Evolutionary conservation across 1,140 invertebrate species (phyloP).

Genomic region (Calosoma granatense): DNA sequence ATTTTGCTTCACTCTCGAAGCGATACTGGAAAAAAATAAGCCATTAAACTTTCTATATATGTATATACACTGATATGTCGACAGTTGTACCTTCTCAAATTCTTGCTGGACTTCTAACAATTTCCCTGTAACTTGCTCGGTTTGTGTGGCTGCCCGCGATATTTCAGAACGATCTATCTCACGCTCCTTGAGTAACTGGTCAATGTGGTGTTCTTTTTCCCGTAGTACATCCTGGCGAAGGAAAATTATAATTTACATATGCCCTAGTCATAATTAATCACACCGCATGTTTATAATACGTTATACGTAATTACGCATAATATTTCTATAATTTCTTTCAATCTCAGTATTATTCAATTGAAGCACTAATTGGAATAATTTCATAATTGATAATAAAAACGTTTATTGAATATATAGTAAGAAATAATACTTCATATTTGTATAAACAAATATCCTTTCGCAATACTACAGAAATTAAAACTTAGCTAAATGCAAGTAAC

Average conservation of each 20-base stretch:
- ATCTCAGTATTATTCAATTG: too few species aligned
- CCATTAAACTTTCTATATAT: constrained; percentile 12
- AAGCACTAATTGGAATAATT: too few species aligned
- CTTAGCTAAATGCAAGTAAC: too few species aligned
- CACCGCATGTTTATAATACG: neutral
- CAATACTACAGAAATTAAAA: too few species aligned
- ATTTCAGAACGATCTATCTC: constrained; percentile 81
- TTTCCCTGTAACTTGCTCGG: constrained; percentile 53
- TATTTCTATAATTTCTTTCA: too few species aligned
- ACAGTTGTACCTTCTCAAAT: constrained; percentile 41
- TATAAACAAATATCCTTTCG: too few species aligned
- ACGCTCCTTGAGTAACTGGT: constrained; percentile 77
- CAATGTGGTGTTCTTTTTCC: constrained; percentile 89
- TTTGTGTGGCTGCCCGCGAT: constrained; percentile 57
- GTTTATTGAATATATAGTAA: too few species aligned
- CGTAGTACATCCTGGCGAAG: constrained; percentile 68
- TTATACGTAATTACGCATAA: neutral
- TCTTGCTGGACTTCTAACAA: constrained; percentile 38
- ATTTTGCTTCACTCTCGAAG: constrained; percentile 43
- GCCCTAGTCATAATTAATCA: constrained; percentile 21
- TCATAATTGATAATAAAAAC: too few species aligned
- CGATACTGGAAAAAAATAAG: constrained; percentile 35
- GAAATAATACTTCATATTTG: too few species aligned
- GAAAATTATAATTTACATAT: neutral
- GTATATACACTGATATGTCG: constrained; percentile 13